Evolutionary conservation across 2,113 vertebrate genomes (phyloP), one percentile per base, ranked within the genome.

Genomic region (Cryptotis parvus): DNA sequence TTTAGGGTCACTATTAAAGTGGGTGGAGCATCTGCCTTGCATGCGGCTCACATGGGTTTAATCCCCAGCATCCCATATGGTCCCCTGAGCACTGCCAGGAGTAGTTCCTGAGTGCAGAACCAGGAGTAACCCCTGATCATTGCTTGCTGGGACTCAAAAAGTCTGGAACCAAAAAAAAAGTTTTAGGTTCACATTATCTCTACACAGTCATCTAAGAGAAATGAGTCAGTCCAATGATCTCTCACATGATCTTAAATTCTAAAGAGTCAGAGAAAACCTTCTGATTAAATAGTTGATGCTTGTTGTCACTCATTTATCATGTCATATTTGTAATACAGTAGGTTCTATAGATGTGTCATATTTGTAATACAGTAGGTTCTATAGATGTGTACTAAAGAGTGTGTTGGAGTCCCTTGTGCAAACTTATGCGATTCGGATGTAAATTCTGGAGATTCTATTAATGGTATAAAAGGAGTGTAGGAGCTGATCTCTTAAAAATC

Each of bases 241-340:
- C 73, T 90, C 26, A 85, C 37, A 63, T 72, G 86, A 86, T 63
- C 75, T 95, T n/a, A 74, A 65, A 80, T 83, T 90, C 52, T 72
- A 58, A 58, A 3, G 55, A 58, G 18, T 2, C 55, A 41, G 55
- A 26, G 73, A 77, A 72, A 81, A 22, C 52, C 80, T 83, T 90
- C 35, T 91, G 77, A 52, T 80, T 72, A 88, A 90, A 27, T 58
- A n/a, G 65, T 8, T 27, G 18, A 37, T 84, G 22, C 74, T 91
- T 90, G 20, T 55, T 82, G 24, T 90, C 75, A 77, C 49, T 70
- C 55, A 7, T 43, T 63, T 75, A 58, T 90, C 55, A 69, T 35
- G 29, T 41, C 52, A 27, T 20, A 35, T 41, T 41, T 74, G 9
- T 90, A 49, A 87, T 35, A 16, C 14, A 14, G 0, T 75, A 6